phyloP scores from a whole-genome alignment of 2,113 vertebrate genomes.

The Erythrocebus patas region DNA sequence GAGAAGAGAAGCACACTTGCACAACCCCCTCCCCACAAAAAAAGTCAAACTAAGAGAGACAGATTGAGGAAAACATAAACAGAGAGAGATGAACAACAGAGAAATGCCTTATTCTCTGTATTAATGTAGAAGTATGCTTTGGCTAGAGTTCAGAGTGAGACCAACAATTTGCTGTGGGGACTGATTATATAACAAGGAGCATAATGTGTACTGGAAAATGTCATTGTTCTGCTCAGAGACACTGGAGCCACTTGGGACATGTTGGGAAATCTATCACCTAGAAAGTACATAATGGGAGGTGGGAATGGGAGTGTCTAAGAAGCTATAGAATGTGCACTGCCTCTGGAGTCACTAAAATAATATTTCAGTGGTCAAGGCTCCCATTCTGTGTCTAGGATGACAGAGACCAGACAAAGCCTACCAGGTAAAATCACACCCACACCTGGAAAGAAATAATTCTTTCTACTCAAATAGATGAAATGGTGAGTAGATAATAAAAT shows the following conservation, averaged over 20 bases:
- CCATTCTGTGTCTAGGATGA: background rate
- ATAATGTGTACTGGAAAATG: slow-evolving; percentile 25
- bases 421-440: background rate
- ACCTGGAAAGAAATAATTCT: background rate
- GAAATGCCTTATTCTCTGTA: slow-evolving; percentile 46
- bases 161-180: background rate
- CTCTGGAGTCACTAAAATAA: background rate
- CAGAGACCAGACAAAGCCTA: background rate
- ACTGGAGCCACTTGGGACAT: background rate
- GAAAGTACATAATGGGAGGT: background rate
- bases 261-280: background rate
- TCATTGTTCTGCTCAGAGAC: slow-evolving; percentile 40
- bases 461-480: background rate
- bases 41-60: slow-evolving; percentile 31
- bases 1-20: background rate
- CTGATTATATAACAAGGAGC: slow-evolving; percentile 43
- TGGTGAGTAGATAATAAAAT: background rate
- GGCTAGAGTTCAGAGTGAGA: slow-evolving; percentile 15
- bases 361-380: background rate
- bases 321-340: background rate
- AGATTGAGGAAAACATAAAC: slow-evolving; percentile 44
- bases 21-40: background rate
- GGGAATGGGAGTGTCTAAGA: background rate
- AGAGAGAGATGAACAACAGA: slow-evolving; percentile 5
- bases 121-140: background rate